Evolutionary conservation across 1,140 invertebrate genomes (phyloP), one percentile per base, ranked within the genome.

Genomic region (Zaprionus nigranus): DNA sequence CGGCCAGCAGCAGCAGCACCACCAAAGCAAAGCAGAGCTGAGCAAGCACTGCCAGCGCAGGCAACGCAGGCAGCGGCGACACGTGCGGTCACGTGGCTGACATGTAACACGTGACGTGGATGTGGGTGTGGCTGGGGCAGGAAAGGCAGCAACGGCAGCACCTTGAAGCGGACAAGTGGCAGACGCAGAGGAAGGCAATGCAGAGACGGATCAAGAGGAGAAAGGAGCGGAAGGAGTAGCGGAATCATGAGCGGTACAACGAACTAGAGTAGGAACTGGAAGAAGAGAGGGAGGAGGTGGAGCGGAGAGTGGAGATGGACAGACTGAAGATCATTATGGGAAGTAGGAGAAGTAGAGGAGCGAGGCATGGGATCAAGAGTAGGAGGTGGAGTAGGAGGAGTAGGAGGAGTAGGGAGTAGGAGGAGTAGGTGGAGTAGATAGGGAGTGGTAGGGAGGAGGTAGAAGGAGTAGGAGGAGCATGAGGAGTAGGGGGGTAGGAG

Each of bases 81-180:
- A 88, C 84, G 84, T 88, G 84, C 85, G 66, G 85, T 74, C 84
- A 90, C 85, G 84, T 88, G 84, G 63, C 84, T 69, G 77, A 64
- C 62, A 66, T 69, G 70, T 88, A 78, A 87, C 84, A 87, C 84
- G 84, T 87, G 84, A 57, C 54, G 61, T 38, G 75, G 34, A 57
- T 63, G 58, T 72, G 77, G 83, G 84, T 84, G 83, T 88, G 84
- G 67, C 61, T 13, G 28, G 26, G 17, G 36, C 59, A 43, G 40
- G 40, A 43, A 43, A n/a, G 7, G 40, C 17, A 49, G 26, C 34
- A 61, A n/a, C 54, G 7, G 36, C 12, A 20, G 40, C 57, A 73
- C 78, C 80, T 81, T 38, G n/a, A n/a, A 65, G 30, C 56, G 49
- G 22, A 62, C 63, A 73, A 54, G 38, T 73, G 75, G 40, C 36